Evolutionary conservation across 2,888 invertebrate genomes (phyloP), one percentile per base, ranked within the genome.

Genomic region (Nezara viridula): DNA sequence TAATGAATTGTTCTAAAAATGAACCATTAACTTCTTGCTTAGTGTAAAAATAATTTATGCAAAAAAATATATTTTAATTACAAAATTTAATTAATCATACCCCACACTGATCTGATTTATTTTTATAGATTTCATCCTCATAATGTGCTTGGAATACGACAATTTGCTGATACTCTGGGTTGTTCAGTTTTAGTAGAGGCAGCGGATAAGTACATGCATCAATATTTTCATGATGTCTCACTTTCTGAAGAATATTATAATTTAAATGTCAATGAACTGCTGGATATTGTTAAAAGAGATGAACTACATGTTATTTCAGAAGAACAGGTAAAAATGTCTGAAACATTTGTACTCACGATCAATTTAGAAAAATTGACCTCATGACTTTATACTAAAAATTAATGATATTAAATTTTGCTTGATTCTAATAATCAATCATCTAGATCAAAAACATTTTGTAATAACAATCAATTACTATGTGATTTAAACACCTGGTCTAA

Each of bases 131-230:
- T 97, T 92, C 95, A 96, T 92, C 96, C 96, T 0, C 95, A 96
- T 92, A 97, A 97, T 93, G 97, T 96, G 19, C 92, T 98, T 90
- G 96, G 97, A 16, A 95, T 97, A 89, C 94, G 96, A 44, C 94
- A 95, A 88, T 97, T 97, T 93, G 97, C 97, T 10, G 96, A 97
- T 92, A 96, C 96, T 27, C 93, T 97, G 90, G 95, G 96, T 90
- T 97, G 97, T 92, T 93, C 94, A 1, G 93, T 94, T 12, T 93
- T 97, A 60, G 95, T 96, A 9, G 95, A 95, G 91, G 95, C 96
- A 14, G 95, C 96, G 14, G 96, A 97, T 92, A 96, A 96, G 92
- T 97, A 95, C 92, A 95, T 98, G 89, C 96, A 96, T 92, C 95
- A 95, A 91, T 95, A 96, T 93, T 98, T 98, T 93, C 94, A 95